phyloP scores from a whole-genome alignment of 2,888 invertebrate species.

The Caradrina clavipalpis region DNA sequence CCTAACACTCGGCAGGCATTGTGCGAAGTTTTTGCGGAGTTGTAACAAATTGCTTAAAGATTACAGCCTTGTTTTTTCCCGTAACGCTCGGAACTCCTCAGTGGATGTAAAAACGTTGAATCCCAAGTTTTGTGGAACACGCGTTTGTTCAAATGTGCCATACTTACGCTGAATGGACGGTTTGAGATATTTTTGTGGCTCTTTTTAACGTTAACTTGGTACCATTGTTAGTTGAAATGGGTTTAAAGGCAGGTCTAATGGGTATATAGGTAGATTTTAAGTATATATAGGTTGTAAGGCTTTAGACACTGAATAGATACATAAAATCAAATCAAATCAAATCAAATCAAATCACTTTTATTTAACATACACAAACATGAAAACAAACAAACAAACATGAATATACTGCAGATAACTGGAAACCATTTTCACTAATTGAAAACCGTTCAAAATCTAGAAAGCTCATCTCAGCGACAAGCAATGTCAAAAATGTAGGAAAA shows the following conservation, averaged over 20 bases:
- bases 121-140: constrained; percentile 37
- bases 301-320: too few species aligned
- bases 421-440: too few species aligned
- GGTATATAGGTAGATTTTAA: too few species aligned
- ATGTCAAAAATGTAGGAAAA: too few species aligned
- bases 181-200: constrained; percentile 18
- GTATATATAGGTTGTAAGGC: too few species aligned
- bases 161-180: constrained; percentile 26
- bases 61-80: constrained; percentile 64
- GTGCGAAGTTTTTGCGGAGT: constrained; percentile 62
- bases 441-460: too few species aligned
- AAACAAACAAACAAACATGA: too few species aligned
- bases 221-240: neutral
- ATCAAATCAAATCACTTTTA: too few species aligned
- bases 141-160: constrained; percentile 44
- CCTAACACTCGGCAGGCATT: constrained; percentile 53
- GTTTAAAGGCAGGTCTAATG: neutral
- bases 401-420: too few species aligned
- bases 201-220: neutral
- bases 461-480: too few species aligned
- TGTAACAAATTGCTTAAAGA: constrained; percentile 74
- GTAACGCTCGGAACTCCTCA: constrained; percentile 49
- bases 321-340: too few species aligned
- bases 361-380: too few species aligned
- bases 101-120: constrained; percentile 58